Evolutionary conservation across 1,140 invertebrate genomes (phyloP).

Genomic region (Zophobas morio): DNA sequence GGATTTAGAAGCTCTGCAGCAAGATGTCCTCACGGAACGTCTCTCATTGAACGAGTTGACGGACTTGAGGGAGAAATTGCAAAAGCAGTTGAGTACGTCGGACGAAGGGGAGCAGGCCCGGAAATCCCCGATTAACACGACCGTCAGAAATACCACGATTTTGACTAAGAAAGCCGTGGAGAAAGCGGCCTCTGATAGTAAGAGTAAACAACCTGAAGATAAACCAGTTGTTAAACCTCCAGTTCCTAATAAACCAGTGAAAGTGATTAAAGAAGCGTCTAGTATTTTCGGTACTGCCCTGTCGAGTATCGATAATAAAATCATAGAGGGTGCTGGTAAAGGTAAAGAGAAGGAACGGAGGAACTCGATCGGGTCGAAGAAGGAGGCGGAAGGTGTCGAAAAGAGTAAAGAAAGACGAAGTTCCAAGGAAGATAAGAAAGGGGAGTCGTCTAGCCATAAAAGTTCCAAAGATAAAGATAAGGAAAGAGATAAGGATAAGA

Average conservation of each 20-base stretch:
- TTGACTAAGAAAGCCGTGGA: constrained; percentile 37
- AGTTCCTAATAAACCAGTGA: constrained; percentile 39
- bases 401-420: constrained; percentile 41
- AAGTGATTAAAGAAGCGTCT: constrained; percentile 56
- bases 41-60: constrained; percentile 55
- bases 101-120: constrained; percentile 5
- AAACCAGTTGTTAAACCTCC: constrained; percentile 21
- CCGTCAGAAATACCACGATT: constrained; percentile 48
- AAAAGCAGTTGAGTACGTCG: constrained; percentile 47
- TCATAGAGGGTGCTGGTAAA: constrained; percentile 47
- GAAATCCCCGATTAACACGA: constrained; percentile 47
- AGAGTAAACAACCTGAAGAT: constrained; percentile 6
- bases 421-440: constrained; percentile 43
- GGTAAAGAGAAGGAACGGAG: constrained; percentile 52
- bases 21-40: constrained; percentile 42
- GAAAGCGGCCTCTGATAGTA: not conserved
- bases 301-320: constrained; percentile 59
- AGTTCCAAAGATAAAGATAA: constrained; percentile 47
- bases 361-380: constrained; percentile 20
- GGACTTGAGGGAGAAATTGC: constrained; percentile 50
- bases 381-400: constrained; percentile 16
- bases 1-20: constrained; percentile 59
- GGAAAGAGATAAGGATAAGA: constrained; percentile 40
- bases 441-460: constrained; percentile 24
- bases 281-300: constrained; percentile 59